Percentiles rank a stretch among this genome's conserved stretches.
These are phyloP conservation scores for Boleophthalmus pectinirostris DNA, from an alignment of 2,113 vertebrate species.

Conservation along the genomic window DNA sequence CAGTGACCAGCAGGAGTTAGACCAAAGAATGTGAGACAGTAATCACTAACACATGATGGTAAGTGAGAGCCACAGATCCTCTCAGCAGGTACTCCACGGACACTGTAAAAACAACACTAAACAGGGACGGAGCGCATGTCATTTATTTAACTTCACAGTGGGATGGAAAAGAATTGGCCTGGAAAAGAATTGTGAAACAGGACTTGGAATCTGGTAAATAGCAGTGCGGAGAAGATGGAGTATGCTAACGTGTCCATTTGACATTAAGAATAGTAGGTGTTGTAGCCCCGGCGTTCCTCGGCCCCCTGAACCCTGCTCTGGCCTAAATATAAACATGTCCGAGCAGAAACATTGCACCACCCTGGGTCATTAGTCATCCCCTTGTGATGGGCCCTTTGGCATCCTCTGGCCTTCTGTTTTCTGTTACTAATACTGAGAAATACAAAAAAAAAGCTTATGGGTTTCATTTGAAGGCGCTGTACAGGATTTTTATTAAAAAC, in stretches of 20 bases:
- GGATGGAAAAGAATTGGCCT: constrained; percentile 33
- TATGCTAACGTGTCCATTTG: constrained; percentile 46
- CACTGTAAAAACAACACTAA: constrained; percentile 66
- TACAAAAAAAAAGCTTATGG: not conserved
- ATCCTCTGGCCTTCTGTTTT: constrained; percentile 11
- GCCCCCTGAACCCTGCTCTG: constrained; percentile 46
- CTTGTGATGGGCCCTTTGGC: constrained; percentile 53
- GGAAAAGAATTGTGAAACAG: constrained; percentile 17
- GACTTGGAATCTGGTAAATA: constrained; percentile 49
- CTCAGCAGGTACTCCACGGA: constrained; percentile 35
- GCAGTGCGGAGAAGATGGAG: constrained; percentile 61
- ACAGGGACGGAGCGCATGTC: constrained; percentile 53
- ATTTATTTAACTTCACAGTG: constrained; percentile 60
- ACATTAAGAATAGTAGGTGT: constrained; percentile 66
- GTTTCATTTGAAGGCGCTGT: not conserved
- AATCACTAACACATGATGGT: constrained; percentile 69
- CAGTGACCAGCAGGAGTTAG: constrained; percentile 34
- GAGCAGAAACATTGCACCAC: constrained; percentile 34
- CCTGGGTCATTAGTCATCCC: constrained; percentile 45
- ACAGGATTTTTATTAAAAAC: too few relatives aligned
- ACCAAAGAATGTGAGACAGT: constrained; percentile 54
- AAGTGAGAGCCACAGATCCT: constrained; percentile 50
- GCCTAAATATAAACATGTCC: constrained; percentile 40
- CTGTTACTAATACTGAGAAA: not conserved
- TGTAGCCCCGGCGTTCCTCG: constrained; percentile 50